Base-by-base conservation (phyloP, 2,113 vertebrate genomes). In the Miniopterus natalensis region DNA sequence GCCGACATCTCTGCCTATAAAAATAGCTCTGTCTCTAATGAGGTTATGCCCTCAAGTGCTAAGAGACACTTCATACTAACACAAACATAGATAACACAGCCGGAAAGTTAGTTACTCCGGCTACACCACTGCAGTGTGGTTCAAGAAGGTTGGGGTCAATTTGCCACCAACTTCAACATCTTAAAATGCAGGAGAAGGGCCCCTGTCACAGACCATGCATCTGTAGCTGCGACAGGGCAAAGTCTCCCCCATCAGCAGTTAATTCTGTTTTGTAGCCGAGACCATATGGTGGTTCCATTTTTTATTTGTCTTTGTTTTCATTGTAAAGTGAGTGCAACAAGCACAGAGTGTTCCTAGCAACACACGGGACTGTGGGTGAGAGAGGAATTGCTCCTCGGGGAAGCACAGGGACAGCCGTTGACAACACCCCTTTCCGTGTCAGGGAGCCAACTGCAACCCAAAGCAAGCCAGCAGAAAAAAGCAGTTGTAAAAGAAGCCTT, bases 321-420 rank as follows among this genome's bases (percentile, higher is more conserved):
- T 45, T 74, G 57, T 59, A 47, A 88, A 77, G 93, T 84, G 68
- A 90, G 68, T 27, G 15, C 11, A 18, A 61, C 18, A 47, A 95
- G 92, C 92, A 96, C 95, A 97, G 71, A 65, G 61, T 96, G 95
- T 95, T 95, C 95, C 92, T 90, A 93, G 94, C 90, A 89, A 92
- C 75, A 59, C 57, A 77, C 75, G 2, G 31, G 68, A 31, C 89
- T 51, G 68, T 40, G 83, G 94, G 42, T 5, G 31, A 88, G 81
- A 89, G 70, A 93, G 57, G 88, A 90, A 96, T 92, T 84, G 88
- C 20, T 95, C 88, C 80, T 94, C 5, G 0, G 90, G 80, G 92
- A 84, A 66, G 31, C 55, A 12, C 71, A 55, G 21, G 63, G 59
- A 61, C 88, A 90, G 90, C 23, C 75, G 84, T 77, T 31, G 87